Conservation (phyloP, 2,888 invertebrate genomes). For the Eueremaeus valkanovi region DNA sequence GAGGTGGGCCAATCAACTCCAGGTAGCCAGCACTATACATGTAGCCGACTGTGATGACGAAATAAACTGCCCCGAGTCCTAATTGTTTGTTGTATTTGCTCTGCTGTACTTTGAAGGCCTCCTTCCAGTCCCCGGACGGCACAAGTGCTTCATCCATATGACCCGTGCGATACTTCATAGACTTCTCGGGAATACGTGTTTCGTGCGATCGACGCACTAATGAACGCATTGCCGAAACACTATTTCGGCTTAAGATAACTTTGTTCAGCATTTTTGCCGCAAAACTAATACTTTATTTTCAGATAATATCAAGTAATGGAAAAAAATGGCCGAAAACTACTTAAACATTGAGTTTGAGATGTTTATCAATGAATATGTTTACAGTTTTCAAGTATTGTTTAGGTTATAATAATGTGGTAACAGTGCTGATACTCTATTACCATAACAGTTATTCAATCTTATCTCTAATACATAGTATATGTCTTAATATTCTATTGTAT, state of each 20-base stretch:
- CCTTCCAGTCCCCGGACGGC: slow-evolving; percentile 73
- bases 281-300: too few relatives aligned
- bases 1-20: slow-evolving; percentile 38
- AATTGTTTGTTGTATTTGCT: slow-evolving; percentile 66
- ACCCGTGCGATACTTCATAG: background rate
- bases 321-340: slow-evolving; percentile 28
- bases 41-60: slow-evolving; percentile 31
- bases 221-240: background rate
- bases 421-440: too few relatives aligned
- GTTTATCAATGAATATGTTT: too few relatives aligned
- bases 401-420: too few relatives aligned
- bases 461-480: too few relatives aligned
- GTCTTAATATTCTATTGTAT: too few relatives aligned
- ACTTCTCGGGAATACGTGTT: slow-evolving; percentile 29
- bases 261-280: slow-evolving; percentile 12
- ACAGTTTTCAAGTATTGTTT: too few relatives aligned
- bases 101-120: slow-evolving; percentile 63
- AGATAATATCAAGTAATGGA: too few relatives aligned
- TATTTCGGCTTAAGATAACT: background rate
- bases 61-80: slow-evolving; percentile 30
- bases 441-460: too few relatives aligned
- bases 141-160: slow-evolving; percentile 71
- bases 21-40: slow-evolving; percentile 2
- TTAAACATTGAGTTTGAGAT: too few relatives aligned
- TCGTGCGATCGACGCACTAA: slow-evolving; percentile 14